A percentile compares a stretch with the other conserved stretches of the same genome.
phyloP scores from a whole-genome alignment of 2,888 invertebrate species.

The Eretmocerus hayati region DNA sequence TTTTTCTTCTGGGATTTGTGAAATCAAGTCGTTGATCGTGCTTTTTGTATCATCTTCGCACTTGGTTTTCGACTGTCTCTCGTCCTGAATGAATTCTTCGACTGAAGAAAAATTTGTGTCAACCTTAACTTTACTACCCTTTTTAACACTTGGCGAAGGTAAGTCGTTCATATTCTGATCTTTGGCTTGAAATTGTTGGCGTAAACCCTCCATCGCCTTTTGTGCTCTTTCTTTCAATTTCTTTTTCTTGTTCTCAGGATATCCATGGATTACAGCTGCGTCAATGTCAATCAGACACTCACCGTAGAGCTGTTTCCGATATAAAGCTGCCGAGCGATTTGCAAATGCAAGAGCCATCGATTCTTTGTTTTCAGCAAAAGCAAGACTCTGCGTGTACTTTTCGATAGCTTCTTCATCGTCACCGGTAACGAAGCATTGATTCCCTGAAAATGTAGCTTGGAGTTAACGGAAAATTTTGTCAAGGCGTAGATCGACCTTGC shows the following conservation, averaged over 20 bases:
- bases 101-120: not conserved
- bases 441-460: slow-evolving; percentile 29
- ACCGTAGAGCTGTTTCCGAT: slow-evolving; percentile 37
- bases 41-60: not conserved
- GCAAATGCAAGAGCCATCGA: slow-evolving; percentile 41
- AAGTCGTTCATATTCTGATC: slow-evolving; percentile 22
- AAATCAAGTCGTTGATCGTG: slow-evolving; percentile 4
- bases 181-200: slow-evolving; percentile 4
- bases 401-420: slow-evolving; percentile 42
- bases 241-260: slow-evolving; percentile 39
- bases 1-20: not conserved
- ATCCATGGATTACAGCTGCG: slow-evolving; percentile 35
- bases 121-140: not conserved
- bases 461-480: too few species aligned
- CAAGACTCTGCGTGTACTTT: slow-evolving; percentile 40
- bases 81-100: slow-evolving; percentile 5
- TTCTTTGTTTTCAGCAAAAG: slow-evolving; percentile 36
- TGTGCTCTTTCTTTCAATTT: slow-evolving; percentile 37
- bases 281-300: slow-evolving; percentile 42
- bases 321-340: slow-evolving; percentile 44
- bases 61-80: not conserved
- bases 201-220: slow-evolving; percentile 32
- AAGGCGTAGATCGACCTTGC: too few species aligned
- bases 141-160: slow-evolving; percentile 3
- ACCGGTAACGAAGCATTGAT: slow-evolving; percentile 40